Percentiles rank a stretch among this genome's conserved stretches.
Conservation (phyloP, 1,140 invertebrate genomes). For the Heliothis subflexa region DNA sequence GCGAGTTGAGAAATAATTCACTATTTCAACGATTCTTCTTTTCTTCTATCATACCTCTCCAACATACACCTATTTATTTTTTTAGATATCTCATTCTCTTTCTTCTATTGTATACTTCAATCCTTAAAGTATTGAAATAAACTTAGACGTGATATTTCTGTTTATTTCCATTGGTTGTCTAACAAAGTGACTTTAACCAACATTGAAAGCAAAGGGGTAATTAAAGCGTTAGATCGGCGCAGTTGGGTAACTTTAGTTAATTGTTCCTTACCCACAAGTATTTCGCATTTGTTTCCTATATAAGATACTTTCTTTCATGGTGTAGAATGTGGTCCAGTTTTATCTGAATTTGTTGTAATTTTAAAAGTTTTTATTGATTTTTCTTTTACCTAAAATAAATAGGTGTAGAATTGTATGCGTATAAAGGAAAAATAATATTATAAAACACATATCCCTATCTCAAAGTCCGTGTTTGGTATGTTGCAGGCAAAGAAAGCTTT, state of each 20-base stretch:
- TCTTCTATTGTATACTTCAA: too few species aligned
- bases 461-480: too few species aligned
- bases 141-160: background rate
- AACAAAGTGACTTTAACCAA: slow-evolving; percentile 3
- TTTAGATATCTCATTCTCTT: too few species aligned
- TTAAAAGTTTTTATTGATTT: background rate
- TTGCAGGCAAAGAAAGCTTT: too few species aligned
- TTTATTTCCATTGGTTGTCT: background rate
- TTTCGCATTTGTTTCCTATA: slow-evolving; percentile 31
- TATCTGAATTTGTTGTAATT: background rate
- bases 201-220: slow-evolving; percentile 41
- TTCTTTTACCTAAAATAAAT: too few species aligned
- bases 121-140: background rate
- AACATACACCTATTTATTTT: too few species aligned
- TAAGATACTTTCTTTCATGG: background rate
- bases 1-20: too few species aligned
- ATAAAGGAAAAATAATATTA: too few species aligned
- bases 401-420: too few species aligned
- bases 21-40: too few species aligned
- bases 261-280: slow-evolving; percentile 36
- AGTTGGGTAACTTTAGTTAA: slow-evolving; percentile 33
- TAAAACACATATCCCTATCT: too few species aligned
- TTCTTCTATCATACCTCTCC: too few species aligned
- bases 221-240: slow-evolving; percentile 37
- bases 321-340: background rate